Evolutionary conservation across 2,113 vertebrate species (phyloP), one percentile per base, ranked within the genome.

Genomic region (Upupa epops): DNA sequence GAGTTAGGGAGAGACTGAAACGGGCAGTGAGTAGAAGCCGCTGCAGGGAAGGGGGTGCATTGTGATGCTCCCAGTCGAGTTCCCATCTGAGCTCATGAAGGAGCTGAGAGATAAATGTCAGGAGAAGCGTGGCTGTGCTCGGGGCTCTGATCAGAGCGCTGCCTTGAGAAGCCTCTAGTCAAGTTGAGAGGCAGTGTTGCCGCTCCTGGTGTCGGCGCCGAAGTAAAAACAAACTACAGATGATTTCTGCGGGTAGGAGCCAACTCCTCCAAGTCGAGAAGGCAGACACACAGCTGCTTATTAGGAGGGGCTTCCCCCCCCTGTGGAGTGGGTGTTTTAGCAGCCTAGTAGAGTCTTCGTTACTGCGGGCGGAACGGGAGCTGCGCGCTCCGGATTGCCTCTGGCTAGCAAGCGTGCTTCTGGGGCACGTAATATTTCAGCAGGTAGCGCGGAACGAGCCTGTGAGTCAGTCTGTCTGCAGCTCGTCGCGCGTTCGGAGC

Each of bases 321-420:
- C 55, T 76, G 80, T 91, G 93, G 92, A 88, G 88, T 86, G 72
- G 40, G 40, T 79, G 75, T 93, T 87, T 86, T 84, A 88, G 63
- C 40, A 91, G 84, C 72, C 78, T 95, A 60, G 82, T 86, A n/a
- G 12, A 63, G 73, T 45, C 61, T 88, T 90, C 70, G 26, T 97
- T 94, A 88, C 68, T 82, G 76, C 24, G 89, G 86, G 89, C 90
- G 87, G 68, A 66, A 71, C 9, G 76, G 80, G 82, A 87, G 59
- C 31, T 92, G 83, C 80, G 70, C 91, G 83, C 77, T 72, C 76
- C 96, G 96, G 90, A 93, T 83, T 92, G 94, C 95, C 95, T 96
- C 86, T 52, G 92, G 96, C 93, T 92, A 94, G 31, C 76, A 96
- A 86, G 90, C 90, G 54, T 70, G 58, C 95, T 97, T 88, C 93